These are phyloP conservation scores for Meteorus cinctellus DNA, from an alignment of 2,888 invertebrate species.

Conservation along the genomic window DNA sequence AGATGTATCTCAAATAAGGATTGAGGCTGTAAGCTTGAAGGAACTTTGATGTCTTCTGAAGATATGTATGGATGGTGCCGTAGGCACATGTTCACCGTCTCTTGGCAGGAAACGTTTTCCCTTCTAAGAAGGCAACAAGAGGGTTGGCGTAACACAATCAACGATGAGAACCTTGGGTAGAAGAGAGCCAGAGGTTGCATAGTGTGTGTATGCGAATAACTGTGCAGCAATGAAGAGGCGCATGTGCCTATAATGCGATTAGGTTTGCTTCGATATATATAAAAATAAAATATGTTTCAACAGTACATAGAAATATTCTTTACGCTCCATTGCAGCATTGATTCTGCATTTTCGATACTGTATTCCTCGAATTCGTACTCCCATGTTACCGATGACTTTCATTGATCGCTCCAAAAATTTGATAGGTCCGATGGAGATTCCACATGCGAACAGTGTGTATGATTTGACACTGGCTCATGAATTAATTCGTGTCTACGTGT, in stretches of 20 bases:
- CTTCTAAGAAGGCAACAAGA: conserved; percentile 56
- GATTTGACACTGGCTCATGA: too few relatives aligned
- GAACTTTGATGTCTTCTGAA: conserved; percentile 66
- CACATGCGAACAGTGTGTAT: too few relatives aligned
- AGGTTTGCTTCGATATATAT: conserved; percentile 61
- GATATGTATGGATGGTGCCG: conserved; percentile 52
- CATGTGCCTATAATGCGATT: conserved; percentile 63
- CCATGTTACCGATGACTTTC: too few relatives aligned
- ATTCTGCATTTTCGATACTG: too few relatives aligned
- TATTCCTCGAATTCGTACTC: too few relatives aligned
- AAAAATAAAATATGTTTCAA: not conserved
- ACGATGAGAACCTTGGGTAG: conserved; percentile 61
- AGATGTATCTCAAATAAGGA: conserved; percentile 58
- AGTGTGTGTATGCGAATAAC: conserved; percentile 48
- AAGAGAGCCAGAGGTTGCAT: conserved; percentile 57
- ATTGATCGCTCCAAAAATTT: too few relatives aligned
- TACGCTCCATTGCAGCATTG: too few relatives aligned
- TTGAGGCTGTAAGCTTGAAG: conserved; percentile 41
- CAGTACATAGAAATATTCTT: too few relatives aligned
- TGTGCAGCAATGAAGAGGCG: conserved; percentile 45
- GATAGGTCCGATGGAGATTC: too few relatives aligned
- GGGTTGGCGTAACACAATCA: conserved; percentile 66
- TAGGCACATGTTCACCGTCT: conserved; percentile 61
- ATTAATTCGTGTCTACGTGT: too few relatives aligned
- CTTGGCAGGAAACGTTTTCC: conserved; percentile 68